Evolutionary conservation across 2,888 invertebrate species (phyloP), one percentile per base, ranked within the genome.

Genomic region (Rhodophaea formosa): DNA sequence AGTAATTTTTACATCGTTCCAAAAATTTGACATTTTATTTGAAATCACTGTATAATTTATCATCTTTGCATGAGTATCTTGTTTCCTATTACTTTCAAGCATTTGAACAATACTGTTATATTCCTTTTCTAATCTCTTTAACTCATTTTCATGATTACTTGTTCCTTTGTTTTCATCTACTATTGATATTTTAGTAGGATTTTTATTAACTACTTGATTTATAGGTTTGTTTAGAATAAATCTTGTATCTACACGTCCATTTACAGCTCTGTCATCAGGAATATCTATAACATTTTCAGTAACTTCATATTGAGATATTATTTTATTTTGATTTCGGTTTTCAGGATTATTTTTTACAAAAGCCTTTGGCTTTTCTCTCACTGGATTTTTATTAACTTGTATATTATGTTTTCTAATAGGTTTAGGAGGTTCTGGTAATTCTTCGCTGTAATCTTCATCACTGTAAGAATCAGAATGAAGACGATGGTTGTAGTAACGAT

Each of bases 211-310:
- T 6, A 66, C 80, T 8, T 70, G 60, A 32, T 84, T 83, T 1
- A 83, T 39, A 35, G 76, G 79, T 60, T 47, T 68, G 0, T 51
- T 32, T 6, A 75, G 51, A 3, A 72, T 74, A 43, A 70, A 84
- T 35, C 79, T 78, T 2, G 74, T 39, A 0, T 79, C 15, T 1
- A 86, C 70, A 0, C 82, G 79, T 3, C 71, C 74, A 14, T 56
- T 52, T 57, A 59, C 53, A 1, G 70, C 70, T 15, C 73, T 70
- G 3, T 74, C 63, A 52, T 87, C 80, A 0, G 87, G 86, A 42
- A 86, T 64, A 51, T 88, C 88, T 2, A 71, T 61, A 1, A 86
- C 66, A 6, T 75, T 70, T 69, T 88, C 88, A 23, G 81, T 81
- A 0, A 88, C 84, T 75, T 86, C 72, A 39, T 88, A 88, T 1